A percentile compares a stretch with the other conserved stretches of the same genome.
Conservation (phyloP, 23 tunicate genomes). For the Diplosoma virens region DNA sequence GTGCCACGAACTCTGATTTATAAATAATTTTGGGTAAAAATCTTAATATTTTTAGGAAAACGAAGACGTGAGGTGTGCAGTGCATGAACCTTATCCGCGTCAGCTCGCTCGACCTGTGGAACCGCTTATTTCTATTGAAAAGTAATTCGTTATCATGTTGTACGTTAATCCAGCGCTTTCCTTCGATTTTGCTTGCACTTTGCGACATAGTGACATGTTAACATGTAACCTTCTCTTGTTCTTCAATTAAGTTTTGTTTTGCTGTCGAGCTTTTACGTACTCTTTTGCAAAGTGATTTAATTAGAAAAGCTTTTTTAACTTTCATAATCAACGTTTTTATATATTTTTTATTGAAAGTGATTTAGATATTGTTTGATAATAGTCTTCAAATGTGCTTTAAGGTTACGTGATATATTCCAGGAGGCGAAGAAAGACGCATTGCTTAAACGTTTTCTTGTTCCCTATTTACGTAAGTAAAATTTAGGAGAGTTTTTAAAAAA, state of each 20-base stretch:
- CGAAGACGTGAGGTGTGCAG: constrained; percentile 78
- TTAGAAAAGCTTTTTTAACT: no score
- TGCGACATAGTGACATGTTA: background rate
- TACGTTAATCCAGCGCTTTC: background rate
- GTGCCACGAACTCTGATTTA: no score
- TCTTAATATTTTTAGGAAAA: constrained; percentile 48
- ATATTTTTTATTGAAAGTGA: no score
- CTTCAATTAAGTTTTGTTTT: background rate
- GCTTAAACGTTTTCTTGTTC: constrained; percentile 59
- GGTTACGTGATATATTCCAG: constrained; percentile 48
- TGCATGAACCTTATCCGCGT: constrained; percentile 84
- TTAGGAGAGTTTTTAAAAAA: no score
- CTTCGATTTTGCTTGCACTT: no score
- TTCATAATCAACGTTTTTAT: no score
- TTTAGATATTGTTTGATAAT: no score
- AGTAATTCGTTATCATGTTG: background rate
- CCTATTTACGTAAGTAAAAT: constrained; percentile 61
- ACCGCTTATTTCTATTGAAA: constrained; percentile 34
- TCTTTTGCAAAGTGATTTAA: no score
- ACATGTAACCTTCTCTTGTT: background rate
- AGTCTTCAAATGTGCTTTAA: no score
- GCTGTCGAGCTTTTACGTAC: no score
- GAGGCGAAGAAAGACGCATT: constrained; percentile 47
- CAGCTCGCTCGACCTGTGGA: constrained; percentile 50
- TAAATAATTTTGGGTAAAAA: background rate